Conservation (phyloP, 2,888 invertebrate genomes). For the Ornithoptera priamus region DNA sequence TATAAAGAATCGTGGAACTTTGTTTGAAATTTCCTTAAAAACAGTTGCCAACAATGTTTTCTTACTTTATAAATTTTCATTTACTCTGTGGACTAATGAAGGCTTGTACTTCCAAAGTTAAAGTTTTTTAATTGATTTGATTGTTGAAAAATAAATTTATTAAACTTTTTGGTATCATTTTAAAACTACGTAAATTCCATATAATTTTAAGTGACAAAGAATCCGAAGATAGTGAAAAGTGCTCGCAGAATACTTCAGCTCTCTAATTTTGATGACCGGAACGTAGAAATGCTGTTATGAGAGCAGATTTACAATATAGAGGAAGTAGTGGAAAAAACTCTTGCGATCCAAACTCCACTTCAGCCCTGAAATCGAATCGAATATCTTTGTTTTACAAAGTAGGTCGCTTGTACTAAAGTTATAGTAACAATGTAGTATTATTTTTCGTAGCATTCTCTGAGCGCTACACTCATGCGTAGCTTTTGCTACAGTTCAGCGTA, state of each 20-base stretch:
- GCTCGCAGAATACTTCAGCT: too few relatives aligned
- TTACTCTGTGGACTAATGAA: not conserved
- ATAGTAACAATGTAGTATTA: not conserved
- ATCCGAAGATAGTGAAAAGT: too few relatives aligned
- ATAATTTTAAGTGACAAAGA: too few relatives aligned
- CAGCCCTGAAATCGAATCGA: too few relatives aligned
- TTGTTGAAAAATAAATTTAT: not conserved
- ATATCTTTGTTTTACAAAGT: too few relatives aligned
- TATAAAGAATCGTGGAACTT: not conserved
- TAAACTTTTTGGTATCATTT: too few relatives aligned
- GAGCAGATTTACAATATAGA: too few relatives aligned
- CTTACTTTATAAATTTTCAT: not conserved
- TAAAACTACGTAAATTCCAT: too few relatives aligned
- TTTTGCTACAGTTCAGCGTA: not conserved
- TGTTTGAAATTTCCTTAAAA: not conserved
- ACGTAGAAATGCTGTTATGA: too few relatives aligned
- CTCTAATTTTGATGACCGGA: too few relatives aligned
- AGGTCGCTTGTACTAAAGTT: not conserved
- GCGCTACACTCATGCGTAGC: not conserved
- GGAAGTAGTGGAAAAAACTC: too few relatives aligned
- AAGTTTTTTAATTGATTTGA: not conserved
- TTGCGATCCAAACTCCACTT: too few relatives aligned
- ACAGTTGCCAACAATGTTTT: not conserved
- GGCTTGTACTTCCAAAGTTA: not conserved
- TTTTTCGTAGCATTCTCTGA: not conserved